Base-by-base conservation (phyloP, 1,140 invertebrate genomes). In the Cheumatopsyche charites region DNA sequence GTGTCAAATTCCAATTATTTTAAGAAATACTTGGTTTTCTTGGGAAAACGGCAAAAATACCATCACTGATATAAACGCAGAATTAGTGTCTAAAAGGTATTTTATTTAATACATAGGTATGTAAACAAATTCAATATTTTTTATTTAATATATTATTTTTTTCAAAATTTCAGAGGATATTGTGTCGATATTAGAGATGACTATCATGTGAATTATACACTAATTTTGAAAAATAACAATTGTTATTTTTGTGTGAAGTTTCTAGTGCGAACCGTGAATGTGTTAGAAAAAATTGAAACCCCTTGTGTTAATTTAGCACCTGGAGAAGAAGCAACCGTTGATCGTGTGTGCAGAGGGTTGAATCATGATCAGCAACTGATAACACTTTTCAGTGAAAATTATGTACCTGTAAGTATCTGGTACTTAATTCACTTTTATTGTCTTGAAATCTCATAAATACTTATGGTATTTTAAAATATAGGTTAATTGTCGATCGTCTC, bases 321-420 rank as follows among this genome's bases (percentile, higher is more conserved):
- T 5, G 83, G 85, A 45, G 85, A 89, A 67, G 85, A 89, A 76
- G 91, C 92, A 25, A 89, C 89, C 3, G 86, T 95, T 1, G 87
- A 92, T 61, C 88, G 89, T 79, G 91, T 96, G 1, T 97, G 94
- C 78, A 82, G 81, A 72, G 87, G 86, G 49, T 82, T 96, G 41
- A 89, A 90, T 72, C 82, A 87, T 15, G 90, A 95, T 79, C 92
- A 95, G 78, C 90, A 94, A 77, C 81, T 94, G 0, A 89, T 93
- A 55, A 96, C 94, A 52, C 83, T 96, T 62, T 97, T 96, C 79
- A 92, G 92, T 42, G 93, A 95, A 78, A 96, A 95, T 85, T 94
- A 91, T 82, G 89, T 93, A 11, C 93, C 94, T 26, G 82, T 85
- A 80, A 82, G 82, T 58, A 6, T 15, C n/a, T 9, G 55, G 3